Evolutionary conservation across 2,113 vertebrate genomes (phyloP).

Genomic region (Hippoglossus stenolepis): DNA sequence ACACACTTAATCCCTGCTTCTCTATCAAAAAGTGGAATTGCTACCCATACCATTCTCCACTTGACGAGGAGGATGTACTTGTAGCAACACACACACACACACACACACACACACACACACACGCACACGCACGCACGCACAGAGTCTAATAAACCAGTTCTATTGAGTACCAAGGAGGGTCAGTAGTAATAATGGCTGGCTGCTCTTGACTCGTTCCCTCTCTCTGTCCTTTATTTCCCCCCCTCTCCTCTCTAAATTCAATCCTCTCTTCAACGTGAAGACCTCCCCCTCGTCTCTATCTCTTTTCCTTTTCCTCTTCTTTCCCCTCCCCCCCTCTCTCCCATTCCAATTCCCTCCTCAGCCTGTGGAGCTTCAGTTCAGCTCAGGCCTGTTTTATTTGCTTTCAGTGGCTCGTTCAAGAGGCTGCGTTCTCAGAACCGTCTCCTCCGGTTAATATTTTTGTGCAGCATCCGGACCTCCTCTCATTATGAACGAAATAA

Average conservation of each 20-base stretch:
- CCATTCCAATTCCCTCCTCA: constrained; percentile 42
- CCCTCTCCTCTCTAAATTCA: constrained; percentile 66
- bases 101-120: constrained; percentile 23
- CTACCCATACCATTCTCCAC: constrained; percentile 33
- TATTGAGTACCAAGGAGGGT: constrained; percentile 77
- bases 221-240: constrained; percentile 54
- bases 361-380: constrained; percentile 53
- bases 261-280: constrained; percentile 65
- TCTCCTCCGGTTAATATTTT: constrained; percentile 52
- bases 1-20: not conserved
- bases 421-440: not conserved
- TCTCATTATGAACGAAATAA: constrained; percentile 44
- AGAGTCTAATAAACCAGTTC: constrained; percentile 75
- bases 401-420: constrained; percentile 50
- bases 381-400: constrained; percentile 51
- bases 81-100: constrained; percentile 7
- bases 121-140: constrained; percentile 23
- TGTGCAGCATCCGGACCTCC: constrained; percentile 29
- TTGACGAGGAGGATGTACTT: constrained; percentile 29
- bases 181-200: constrained; percentile 77
- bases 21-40: constrained; percentile 24
- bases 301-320: not conserved
- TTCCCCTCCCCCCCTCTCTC: not conserved
- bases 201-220: constrained; percentile 69
- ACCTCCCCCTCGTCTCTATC: constrained; percentile 17